These are phyloP conservation scores for Heteromyza rotundicornis DNA, from an alignment of 2,888 invertebrate genomes.

Conservation along the genomic window DNA sequence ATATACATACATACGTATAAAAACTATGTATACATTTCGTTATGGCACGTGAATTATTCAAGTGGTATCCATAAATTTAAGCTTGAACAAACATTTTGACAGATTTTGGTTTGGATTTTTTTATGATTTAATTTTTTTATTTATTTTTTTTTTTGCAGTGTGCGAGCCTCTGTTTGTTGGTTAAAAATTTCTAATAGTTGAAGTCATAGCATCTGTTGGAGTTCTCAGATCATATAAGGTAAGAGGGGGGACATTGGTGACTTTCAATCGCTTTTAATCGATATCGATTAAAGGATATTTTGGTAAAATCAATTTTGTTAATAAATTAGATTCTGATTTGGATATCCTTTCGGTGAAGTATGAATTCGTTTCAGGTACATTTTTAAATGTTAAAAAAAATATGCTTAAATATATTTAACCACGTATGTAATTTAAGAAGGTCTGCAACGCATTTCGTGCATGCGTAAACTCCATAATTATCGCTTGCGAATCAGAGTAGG, in stretches of 20 bases:
- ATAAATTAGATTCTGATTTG: too few species aligned
- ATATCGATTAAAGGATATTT: too few species aligned
- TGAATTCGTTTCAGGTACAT: too few species aligned
- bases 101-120: conserved; percentile 39
- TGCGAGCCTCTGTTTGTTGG: conserved; percentile 32
- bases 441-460: not conserved
- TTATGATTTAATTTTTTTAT: conserved; percentile 17
- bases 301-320: too few species aligned
- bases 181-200: not conserved
- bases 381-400: too few species aligned
- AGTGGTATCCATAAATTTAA: conserved; percentile 37
- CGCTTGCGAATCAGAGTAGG: not conserved
- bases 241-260: too few species aligned
- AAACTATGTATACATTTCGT: not conserved
- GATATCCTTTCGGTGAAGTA: too few species aligned
- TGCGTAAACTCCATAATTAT: conserved; percentile 5
- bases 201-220: not conserved
- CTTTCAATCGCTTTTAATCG: too few species aligned
- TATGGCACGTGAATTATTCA: not conserved
- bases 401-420: too few species aligned
- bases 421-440: too few species aligned
- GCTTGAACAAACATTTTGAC: conserved; percentile 57
- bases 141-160: too few species aligned
- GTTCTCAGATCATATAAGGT: not conserved
- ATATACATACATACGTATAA: too few species aligned